phyloP scores from a whole-genome alignment of 2,797 vertebrate genomes.

The Acipenser oxyrinchus region DNA sequence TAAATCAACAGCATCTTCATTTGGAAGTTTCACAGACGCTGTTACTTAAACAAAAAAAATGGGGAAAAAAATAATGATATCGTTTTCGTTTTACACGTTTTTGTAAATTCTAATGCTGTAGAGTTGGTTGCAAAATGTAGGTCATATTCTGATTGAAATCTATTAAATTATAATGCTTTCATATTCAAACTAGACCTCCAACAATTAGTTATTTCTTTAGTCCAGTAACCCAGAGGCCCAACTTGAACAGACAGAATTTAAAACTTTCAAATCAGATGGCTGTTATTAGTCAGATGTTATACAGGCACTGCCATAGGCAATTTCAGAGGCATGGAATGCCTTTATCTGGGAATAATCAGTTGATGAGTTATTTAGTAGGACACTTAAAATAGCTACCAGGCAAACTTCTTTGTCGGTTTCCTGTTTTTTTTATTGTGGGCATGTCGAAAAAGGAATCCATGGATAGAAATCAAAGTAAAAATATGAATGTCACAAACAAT shows the following conservation, averaged over 20 bases:
- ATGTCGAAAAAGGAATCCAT: neutral
- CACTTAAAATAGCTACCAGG: conserved; percentile 1
- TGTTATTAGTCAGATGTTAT: neutral
- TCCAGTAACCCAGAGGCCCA: conserved; percentile 61
- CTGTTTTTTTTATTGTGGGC: neutral
- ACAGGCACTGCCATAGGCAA: neutral
- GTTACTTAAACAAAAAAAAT: no score
- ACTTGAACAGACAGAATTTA: conserved; percentile 47
- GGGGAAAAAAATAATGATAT: no score
- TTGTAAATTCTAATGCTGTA: conserved; percentile 39
- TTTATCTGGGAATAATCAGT: conserved; percentile 4
- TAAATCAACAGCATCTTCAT: no score
- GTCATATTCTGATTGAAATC: conserved; percentile 26
- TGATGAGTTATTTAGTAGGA: conserved; percentile 6
- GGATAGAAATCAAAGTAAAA: neutral
- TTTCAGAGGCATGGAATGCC: neutral
- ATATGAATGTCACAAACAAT: conserved; percentile 13
- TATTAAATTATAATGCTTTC: neutral
- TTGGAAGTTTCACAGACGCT: no score
- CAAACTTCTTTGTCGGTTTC: conserved; percentile 21
- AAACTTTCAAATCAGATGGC: conserved; percentile 44
- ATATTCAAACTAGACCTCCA: neutral
- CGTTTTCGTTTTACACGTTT: neutral
- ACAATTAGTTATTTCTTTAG: conserved; percentile 29
- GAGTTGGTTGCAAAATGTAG: conserved; percentile 42